Evolutionary conservation across 2,113 vertebrate species (phyloP), one percentile per base, ranked within the genome.

Genomic region (Megalops atlanticus): DNA sequence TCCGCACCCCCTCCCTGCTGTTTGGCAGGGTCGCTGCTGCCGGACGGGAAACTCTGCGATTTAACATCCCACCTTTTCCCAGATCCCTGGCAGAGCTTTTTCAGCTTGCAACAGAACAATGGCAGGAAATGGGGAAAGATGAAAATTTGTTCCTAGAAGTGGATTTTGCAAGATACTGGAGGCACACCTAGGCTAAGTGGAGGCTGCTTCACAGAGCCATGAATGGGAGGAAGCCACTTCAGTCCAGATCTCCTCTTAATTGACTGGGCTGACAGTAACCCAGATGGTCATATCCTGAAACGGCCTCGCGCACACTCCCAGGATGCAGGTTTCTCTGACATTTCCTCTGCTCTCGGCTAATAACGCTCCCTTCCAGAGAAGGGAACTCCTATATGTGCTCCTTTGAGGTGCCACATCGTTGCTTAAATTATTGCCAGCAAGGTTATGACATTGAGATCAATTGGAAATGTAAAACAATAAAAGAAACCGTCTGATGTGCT

Each of bases 101-200:
- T 90, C 91, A 92, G 90, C 85, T 91, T 90, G 90, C 89, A 83
- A 79, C 72, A 88, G 83, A 94, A 96, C 94, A 96, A 96, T 95
- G 81, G 88, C 75, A 94, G 95, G 95, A 96, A 96, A 93, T 72
- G 79, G 91, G 87, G 88, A 93, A 93, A 92, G 88, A 88, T 79
- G 88, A 88, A 83, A 54, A 85, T 86, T 85, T 88, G 84, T 86
- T 84, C 89, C 92, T 92, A 89, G 92, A 94, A 92, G 89, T 80
- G 91, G 85, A 87, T 85, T 89, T 86, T 86, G 88, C 91, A 93
- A 87, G 89, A 87, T 81, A 80, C 84, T 86, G 87, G 81, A 90
- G 85, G 88, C 91, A 89, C 78, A 79, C 91, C 92, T 92, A 88
- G 82, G 81, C 87, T 54, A 64, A 64, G 58, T 40, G 40, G 31